phyloP scores from a whole-genome alignment of 2,113 vertebrate species.

The Neotoma lepida region DNA sequence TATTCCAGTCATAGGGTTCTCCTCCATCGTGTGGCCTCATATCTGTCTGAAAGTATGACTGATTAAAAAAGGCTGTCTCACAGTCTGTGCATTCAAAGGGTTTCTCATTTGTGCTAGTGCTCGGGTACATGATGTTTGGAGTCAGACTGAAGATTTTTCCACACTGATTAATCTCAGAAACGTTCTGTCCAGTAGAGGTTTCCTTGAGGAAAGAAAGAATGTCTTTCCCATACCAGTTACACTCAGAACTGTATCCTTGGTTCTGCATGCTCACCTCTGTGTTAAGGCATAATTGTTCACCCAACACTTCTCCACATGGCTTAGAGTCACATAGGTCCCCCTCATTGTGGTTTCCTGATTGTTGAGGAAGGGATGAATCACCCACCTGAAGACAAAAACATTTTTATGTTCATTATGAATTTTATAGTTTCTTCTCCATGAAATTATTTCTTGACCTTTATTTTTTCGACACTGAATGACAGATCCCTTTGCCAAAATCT shows the following conservation, averaged over 20 bases:
- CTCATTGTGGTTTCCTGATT: background rate
- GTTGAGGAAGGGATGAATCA: background rate
- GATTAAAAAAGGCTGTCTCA: conserved; percentile 6
- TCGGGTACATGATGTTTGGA: background rate
- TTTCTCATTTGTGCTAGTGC: background rate
- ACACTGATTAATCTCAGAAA: conserved; percentile 21
- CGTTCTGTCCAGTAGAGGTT: background rate
- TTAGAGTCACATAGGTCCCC: background rate
- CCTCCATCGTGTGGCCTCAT: background rate
- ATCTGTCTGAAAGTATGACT: background rate
- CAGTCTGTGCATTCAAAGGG: conserved; percentile 23
- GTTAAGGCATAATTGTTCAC: background rate
- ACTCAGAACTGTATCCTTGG: background rate
- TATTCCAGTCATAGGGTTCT: background rate
- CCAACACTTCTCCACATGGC: background rate
- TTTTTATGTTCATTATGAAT: background rate
- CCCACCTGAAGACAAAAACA: background rate
- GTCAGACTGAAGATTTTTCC: background rate
- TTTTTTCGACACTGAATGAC: background rate
- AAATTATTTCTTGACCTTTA: background rate
- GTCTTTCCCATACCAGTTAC: conserved; percentile 10
- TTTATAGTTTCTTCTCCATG: background rate
- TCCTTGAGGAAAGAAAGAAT: conserved; percentile 7
- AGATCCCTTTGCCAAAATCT: background rate
- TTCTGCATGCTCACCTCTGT: background rate